Evolutionary conservation across 1,140 invertebrate genomes (phyloP).

Genomic region (Magallana angulata): DNA sequence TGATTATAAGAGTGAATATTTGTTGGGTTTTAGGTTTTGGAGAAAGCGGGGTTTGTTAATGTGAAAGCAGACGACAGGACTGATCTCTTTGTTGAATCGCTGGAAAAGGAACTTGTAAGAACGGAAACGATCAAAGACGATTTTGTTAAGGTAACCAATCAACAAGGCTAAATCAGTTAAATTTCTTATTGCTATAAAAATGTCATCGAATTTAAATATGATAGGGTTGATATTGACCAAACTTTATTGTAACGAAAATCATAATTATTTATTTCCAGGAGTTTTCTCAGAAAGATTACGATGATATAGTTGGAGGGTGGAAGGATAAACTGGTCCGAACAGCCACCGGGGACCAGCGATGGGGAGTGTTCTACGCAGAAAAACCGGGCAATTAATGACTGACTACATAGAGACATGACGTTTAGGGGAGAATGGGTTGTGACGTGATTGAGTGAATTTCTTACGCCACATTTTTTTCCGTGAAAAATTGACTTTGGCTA

Average conservation of each 20-base stretch:
- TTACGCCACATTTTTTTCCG: no score
- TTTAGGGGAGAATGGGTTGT: no score
- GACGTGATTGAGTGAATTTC: no score
- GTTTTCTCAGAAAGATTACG: slow-evolving; percentile 78
- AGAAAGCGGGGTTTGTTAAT: slow-evolving; percentile 81
- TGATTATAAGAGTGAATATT: no score
- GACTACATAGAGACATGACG: no score
- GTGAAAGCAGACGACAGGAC: slow-evolving; percentile 82
- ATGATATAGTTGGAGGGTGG: slow-evolving; percentile 82
- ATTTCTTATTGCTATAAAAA: no score
- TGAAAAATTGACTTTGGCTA: no score
- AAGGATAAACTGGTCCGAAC: slow-evolving; percentile 81
- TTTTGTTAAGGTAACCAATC: slow-evolving; percentile 79
- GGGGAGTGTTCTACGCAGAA: slow-evolving; percentile 81
- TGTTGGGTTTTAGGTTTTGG: slow-evolving; percentile 73
- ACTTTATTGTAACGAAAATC: no score
- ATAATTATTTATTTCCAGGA: slow-evolving; percentile 63
- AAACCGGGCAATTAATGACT: slow-evolving; percentile 59
- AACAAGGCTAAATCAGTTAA: neutral
- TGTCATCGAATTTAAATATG: no score
- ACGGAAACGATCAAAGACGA: slow-evolving; percentile 79
- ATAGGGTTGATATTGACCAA: no score
- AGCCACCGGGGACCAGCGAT: slow-evolving; percentile 80
- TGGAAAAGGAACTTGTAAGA: slow-evolving; percentile 81
- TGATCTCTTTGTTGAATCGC: slow-evolving; percentile 81